Evolutionary conservation across 1,140 invertebrate genomes (phyloP), one percentile per base, ranked within the genome.

Genomic region (Drosophila auraria): DNA sequence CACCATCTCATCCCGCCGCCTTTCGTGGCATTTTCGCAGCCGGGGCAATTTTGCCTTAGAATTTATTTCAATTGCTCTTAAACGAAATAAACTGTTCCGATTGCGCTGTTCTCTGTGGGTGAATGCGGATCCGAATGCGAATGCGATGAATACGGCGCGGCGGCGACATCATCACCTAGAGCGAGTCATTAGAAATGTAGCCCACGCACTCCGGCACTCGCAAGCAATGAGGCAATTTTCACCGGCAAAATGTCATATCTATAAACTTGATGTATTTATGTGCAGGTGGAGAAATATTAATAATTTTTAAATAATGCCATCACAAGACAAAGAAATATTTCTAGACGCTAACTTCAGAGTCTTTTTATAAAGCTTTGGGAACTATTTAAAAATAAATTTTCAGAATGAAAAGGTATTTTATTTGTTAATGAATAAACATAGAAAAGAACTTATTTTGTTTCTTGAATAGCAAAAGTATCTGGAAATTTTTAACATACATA

Each of bases 11-110:
- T 38, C 17, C 9, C 20, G 25, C 20, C 45, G 53, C 51, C 38
- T 60, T 61, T 64, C 45, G 12, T 33, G 12, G 17, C 20, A 38
- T 56, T 56, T 56, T 38, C 14, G 5, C 42, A 65, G 38, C 6
- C 49, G 12, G 8, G 33, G 49, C 49, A 45, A 86, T 81, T 56
- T 81, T 70, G 63, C 60, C 56, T 77, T 49, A 62, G 61, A 83
- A 84, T 89, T 83, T 81, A 76, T 87, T 87, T 84, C 74, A 82
- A 89, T 89, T 81, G 81, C 69, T 51, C 58, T 68, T 71, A 80
- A 83, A 74, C 80, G 74, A 62, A 78, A 62, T 84, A 59, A 69
- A 71, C 51, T 58, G 57, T 73, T 69, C 62, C 66, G 66, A 58
- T 36, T 42, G 53, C 44, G 25, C 20, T 59, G 33, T 36, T 47